Evolutionary conservation across 1,140 invertebrate genomes (phyloP), one percentile per base, ranked within the genome.

Genomic region (Carcinoscorpius rotundicauda): DNA sequence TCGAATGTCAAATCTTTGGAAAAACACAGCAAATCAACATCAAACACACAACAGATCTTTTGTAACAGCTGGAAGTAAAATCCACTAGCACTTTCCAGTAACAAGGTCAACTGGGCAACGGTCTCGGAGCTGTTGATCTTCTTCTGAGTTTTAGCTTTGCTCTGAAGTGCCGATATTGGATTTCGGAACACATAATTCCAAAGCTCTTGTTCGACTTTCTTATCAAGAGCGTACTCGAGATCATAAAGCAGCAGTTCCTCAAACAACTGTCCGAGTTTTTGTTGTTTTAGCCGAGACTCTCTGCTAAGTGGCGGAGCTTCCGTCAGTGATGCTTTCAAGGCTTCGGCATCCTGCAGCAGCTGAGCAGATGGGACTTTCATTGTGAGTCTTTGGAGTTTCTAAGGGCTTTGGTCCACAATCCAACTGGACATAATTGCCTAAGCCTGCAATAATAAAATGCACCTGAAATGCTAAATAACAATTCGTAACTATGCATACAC

Each of bases 121-220:
- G 82, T 83, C 74, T 89, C 87, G 68, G 80, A 82, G 65, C 86
- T 80, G 8, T 49, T 62, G 8, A 50, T 10, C 50, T 4, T 59
- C 80, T 88, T 88, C 73, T 85, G 85, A 72, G 90, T 87, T 73
- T 87, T 88, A 6, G 84, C 82, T 64, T 86, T 83, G 48, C 82
- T 81, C 73, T 91, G 89, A 57, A 91, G 76, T 49, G 82, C 81
- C 66, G 84, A 86, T 76, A 93, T 93, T 75, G 89, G 87, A 76
- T 89, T 89, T 75, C 91, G 91, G 78, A 92, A 91, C 9, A 88
- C 88, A 74, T 88, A 80, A 75, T 89, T 93, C 90, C 90, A 93
- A 67, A 93, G 77, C 72, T 92, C 89, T 74, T 91, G 89, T 76
- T 93, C 90, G 48, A 91, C 87, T 79, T 91, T 91, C 73, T 87